These are phyloP conservation scores for Desmodus rotundus DNA, from an alignment of 2,113 vertebrate species.

Conservation along the genomic window DNA sequence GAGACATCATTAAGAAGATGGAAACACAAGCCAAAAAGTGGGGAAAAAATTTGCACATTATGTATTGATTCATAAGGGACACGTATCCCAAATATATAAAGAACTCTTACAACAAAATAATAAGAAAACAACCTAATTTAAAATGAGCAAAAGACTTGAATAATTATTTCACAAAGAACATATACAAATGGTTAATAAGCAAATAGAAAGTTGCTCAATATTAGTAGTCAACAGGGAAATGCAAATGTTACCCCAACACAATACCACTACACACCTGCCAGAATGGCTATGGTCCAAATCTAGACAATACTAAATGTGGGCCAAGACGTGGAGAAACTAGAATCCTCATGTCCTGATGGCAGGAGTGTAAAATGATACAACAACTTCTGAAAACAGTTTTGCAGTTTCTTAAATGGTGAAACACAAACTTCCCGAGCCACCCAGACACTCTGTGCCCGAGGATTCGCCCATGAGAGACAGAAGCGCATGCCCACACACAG, in stretches of 20 bases:
- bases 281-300: neutral
- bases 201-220: neutral
- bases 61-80: neutral
- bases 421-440: neutral
- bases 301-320: neutral
- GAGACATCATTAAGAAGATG: neutral
- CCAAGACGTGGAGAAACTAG: neutral
- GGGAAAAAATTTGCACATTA: neutral
- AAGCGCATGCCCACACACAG: neutral
- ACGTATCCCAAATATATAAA: neutral
- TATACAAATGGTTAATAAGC: neutral
- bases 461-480: neutral
- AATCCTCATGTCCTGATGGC: neutral
- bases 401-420: neutral
- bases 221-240: neutral
- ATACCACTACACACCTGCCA: neutral
- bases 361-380: neutral
- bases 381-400: neutral
- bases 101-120: neutral
- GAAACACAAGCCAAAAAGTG: neutral
- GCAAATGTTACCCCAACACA: neutral
- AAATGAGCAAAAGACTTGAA: neutral
- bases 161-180: neutral
- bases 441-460: neutral
- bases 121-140: neutral